Percentiles rank a stretch among this genome's conserved stretches.
These are phyloP conservation scores for Gasteruption jaculator DNA, from an alignment of 2,888 invertebrate species.

Conservation along the genomic window DNA sequence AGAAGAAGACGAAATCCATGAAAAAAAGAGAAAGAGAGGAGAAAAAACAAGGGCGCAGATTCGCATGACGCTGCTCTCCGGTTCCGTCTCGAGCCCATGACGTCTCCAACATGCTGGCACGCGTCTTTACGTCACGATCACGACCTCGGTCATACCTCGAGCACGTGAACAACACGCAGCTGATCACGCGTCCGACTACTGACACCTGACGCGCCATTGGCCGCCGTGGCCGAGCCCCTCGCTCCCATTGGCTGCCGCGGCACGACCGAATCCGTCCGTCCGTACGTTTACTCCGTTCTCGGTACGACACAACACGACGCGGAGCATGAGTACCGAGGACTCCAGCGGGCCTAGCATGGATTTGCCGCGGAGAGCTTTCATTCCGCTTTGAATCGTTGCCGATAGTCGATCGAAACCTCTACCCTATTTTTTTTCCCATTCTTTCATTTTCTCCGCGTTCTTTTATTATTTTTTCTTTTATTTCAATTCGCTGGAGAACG, in stretches of 20 bases:
- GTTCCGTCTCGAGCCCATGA: slow-evolving; percentile 58
- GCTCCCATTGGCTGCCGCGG: slow-evolving; percentile 56
- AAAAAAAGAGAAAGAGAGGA: slow-evolving; percentile 10
- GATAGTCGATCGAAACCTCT: too few relatives aligned
- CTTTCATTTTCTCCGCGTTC: too few relatives aligned
- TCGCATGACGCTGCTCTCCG: slow-evolving; percentile 36
- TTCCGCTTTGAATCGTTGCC: too few relatives aligned
- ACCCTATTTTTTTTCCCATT: too few relatives aligned
- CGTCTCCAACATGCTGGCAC: slow-evolving; percentile 55
- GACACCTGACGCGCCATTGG: slow-evolving; percentile 64
- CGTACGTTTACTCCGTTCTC: too few relatives aligned
- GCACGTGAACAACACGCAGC: slow-evolving; percentile 81
- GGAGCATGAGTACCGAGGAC: too few relatives aligned
- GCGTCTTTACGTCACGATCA: slow-evolving; percentile 61
- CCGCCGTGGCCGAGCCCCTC: slow-evolving; percentile 67
- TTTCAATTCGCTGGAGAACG: too few relatives aligned
- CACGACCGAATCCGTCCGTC: too few relatives aligned
- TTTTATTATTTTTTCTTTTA: too few relatives aligned
- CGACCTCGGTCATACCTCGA: slow-evolving; percentile 68
- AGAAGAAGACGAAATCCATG: slow-evolving; percentile 2
- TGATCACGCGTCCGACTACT: slow-evolving; percentile 75
- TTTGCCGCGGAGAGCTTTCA: too few relatives aligned
- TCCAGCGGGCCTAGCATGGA: too few relatives aligned
- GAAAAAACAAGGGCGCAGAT: slow-evolving; percentile 7
- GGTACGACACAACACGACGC: too few relatives aligned